Evolutionary conservation across 1,140 invertebrate genomes (phyloP), one percentile per base, ranked within the genome.

Genomic region (Cydia strobilella): DNA sequence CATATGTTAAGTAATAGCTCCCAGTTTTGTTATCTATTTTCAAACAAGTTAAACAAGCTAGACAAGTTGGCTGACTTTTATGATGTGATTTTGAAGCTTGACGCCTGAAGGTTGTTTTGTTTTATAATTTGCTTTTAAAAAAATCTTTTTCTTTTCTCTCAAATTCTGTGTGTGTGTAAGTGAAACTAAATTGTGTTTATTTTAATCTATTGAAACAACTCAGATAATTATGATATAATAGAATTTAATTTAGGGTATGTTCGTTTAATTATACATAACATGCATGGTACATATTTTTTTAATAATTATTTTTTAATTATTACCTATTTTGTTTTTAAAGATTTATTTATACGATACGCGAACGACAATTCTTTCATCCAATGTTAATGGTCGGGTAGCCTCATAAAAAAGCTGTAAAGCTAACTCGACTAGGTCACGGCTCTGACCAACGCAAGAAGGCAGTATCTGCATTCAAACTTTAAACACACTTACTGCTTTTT

Each of bases 301-400:
- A 3, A 18, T n/a, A 7, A n/a, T 51, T 51, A n/a, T 51, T 51
- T 15, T 13, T 1, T 0, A 45, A 15, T 12, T 13, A 13, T 15
- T 20, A 12, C 23, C 23, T 23, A 51, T 51, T 59, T 23, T 59
- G 18, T 23, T 10, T 59, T 23, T 23, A 23, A 59, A 23, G 4
- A n/a, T 59, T 59, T 59, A 9, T 18, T 48, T 18, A n/a, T 18
- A 18, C 18, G 48, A 51, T 51, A 51, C 4, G 15, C 15, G 6
- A 18, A 18, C 15, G 15, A 59, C 9, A 23, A 59, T 9, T 20
- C 51, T 54, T 54, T 10, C 20, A 59, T 23, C 9, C 20, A 59
- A 59, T 59, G 54, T 20, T 59, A 23, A 59, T 59, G 54, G 54
- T n/a, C n/a, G 7, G 18, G 23, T 59, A 59, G 54, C 54, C 54